Base-by-base conservation (phyloP, 2,888 invertebrate genomes). In the Alloscopus bannaensis region DNA sequence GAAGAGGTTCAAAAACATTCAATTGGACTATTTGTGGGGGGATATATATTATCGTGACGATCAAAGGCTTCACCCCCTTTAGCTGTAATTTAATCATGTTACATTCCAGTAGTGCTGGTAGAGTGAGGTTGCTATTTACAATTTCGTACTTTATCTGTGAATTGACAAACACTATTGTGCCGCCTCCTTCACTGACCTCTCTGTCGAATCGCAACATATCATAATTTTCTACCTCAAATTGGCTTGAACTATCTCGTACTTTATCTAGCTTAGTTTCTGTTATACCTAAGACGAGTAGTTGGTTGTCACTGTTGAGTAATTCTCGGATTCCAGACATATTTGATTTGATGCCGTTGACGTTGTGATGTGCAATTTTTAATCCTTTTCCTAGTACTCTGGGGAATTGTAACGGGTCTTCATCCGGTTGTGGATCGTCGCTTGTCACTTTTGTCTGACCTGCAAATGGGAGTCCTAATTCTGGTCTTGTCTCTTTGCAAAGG, bases 221-320 rank as follows among this genome's bases (percentile, higher is more conserved):
- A 22, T 55, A 73, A 20, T 64, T 64, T 0, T 42, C 20, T 1
- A 73, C 18, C 13, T 65, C 16, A 73, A 13, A 65, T n/a, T 36
- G 45, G 11, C 16, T 50, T 2, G 36, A 6, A 3, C 3, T 62
- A n/a, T 70, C 59, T 11, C 70, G 2, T 36, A 8, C 0, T 0
- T 2, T 0, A n/a, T 71, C 36, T n/a, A 71, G 26, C 18, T 62
- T 62, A 3, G 29, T 71, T 36, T 71, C 71, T 31, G 71, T 71
- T 20, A 71, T n/a, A 1, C 60, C 71, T 2, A 71, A 11, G 1
- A 57, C 16, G 1, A 71, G 16, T n/a, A 71, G 0, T 36, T 71
- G 60, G 11, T 18, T 45, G 31, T 71, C 62, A 59, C 31, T 22
- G 1, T 2, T 22, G 22, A 71, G 24, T 16, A 71, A 13, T 1